phyloP scores from a whole-genome alignment of 2,113 vertebrate species.

The Paraplagusia blochii region DNA sequence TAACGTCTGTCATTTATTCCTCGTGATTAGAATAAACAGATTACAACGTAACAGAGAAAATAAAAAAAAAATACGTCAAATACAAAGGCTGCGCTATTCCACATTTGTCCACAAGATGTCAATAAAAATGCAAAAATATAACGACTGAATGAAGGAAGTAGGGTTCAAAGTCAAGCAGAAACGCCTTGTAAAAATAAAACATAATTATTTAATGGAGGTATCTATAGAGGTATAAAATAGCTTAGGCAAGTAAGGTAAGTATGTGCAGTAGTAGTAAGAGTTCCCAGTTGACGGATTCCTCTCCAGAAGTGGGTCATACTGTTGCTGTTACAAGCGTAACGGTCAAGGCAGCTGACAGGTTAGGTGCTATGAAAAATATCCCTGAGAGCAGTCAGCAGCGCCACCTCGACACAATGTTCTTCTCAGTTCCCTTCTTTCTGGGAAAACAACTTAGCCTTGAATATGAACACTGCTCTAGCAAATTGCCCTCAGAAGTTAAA shows the following conservation, averaged over 20 bases:
- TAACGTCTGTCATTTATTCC: too few relatives aligned
- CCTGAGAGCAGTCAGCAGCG: constrained; percentile 1
- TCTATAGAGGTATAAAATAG: too few relatives aligned
- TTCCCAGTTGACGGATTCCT: constrained; percentile 16
- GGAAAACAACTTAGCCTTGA: neutral
- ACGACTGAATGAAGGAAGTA: too few relatives aligned
- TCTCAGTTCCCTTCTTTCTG: constrained; percentile 1
- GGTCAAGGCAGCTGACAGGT: constrained; percentile 6
- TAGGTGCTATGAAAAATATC: constrained; percentile 10
- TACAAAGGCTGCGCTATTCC: neutral
- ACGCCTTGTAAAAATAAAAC: too few relatives aligned
- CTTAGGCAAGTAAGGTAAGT: too few relatives aligned
- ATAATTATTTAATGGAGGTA: too few relatives aligned
- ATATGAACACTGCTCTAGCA: neutral
- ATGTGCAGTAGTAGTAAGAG: neutral
- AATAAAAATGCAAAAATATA: constrained; percentile 14
- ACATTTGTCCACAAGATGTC: constrained; percentile 45
- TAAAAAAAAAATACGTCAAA: too few relatives aligned
- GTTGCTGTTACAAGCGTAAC: constrained; percentile 14
- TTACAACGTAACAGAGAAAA: too few relatives aligned
- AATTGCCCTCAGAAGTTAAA: constrained; percentile 1
- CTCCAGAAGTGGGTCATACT: constrained; percentile 27
- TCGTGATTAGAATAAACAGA: too few relatives aligned
- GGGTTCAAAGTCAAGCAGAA: too few relatives aligned
- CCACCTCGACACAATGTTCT: neutral